phyloP scores from a whole-genome alignment of 1,140 invertebrate genomes.

The Drosophila leontia region DNA sequence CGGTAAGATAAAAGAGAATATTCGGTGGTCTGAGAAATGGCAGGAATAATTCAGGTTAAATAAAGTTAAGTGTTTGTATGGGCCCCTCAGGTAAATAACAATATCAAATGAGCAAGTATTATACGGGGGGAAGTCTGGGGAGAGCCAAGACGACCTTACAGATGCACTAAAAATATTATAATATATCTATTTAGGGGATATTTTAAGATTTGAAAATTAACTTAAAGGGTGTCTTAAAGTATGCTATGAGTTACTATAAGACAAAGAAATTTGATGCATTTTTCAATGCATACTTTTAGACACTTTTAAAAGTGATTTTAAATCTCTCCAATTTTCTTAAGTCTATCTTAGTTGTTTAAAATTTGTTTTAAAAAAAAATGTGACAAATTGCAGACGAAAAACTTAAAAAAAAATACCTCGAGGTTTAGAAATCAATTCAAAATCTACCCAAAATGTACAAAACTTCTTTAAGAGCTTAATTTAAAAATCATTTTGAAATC shows the following conservation, averaged over 20 bases:
- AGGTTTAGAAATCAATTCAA: not conserved
- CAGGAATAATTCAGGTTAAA: conserved; percentile 52
- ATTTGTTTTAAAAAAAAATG: not conserved
- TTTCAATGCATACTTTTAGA: not conserved
- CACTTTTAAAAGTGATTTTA: not conserved
- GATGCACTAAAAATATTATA: not conserved
- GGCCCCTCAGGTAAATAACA: conserved; percentile 50
- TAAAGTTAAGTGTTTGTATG: conserved; percentile 58
- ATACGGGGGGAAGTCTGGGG: not conserved
- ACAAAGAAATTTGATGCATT: not conserved
- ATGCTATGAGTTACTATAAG: not conserved
- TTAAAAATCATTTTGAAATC: too few species aligned
- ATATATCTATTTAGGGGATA: not conserved
- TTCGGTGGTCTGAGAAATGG: conserved; percentile 27
- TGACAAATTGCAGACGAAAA: not conserved
- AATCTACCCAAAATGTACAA: not conserved
- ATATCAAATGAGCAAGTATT: conserved; percentile 33
- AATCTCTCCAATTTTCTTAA: too few species aligned
- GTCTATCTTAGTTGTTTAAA: too few species aligned
- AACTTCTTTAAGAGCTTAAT: too few species aligned
- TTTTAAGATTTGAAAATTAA: not conserved
- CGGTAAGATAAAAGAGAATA: conserved; percentile 30
- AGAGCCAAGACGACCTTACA: not conserved
- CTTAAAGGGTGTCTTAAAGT: not conserved
- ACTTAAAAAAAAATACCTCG: not conserved